Evolutionary conservation across 2,797 vertebrate species (phyloP), one percentile per base, ranked within the genome.

Genomic region (Vultur gryphus): DNA sequence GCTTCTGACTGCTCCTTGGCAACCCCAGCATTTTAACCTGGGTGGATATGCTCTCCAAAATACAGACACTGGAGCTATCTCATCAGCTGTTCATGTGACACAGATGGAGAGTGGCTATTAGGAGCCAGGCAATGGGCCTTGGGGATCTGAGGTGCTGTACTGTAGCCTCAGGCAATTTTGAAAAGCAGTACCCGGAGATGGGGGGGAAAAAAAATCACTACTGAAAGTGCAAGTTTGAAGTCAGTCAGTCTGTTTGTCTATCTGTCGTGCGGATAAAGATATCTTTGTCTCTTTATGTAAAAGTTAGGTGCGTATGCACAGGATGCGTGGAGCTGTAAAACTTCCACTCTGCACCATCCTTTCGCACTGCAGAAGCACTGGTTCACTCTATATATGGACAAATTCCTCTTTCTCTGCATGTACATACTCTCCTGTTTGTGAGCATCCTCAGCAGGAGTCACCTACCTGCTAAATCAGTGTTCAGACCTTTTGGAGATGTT

Each of bases 1-100:
- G 99, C 98, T 99, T 99, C 98, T 99, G 99, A 99, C 99, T 99
- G 99, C 99, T 99, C 99, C 99, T 98, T 99, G 99, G 99, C 99
- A 99, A 99, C 99, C 99, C 99, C 97, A 98, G 99, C 99, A 99
- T 99, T 99, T 99, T 99, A 99, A 99, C 99, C 99, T 99, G 99
- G 98, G 98, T 98, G 98, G 98, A 99, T 99, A 98, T 99, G 98
- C 99, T 98, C 98, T 99, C 98, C 98, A 98, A 99, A 99, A 99
- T 98, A 98, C 98, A 98, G 98, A 98, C 98, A 98, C 98, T 98
- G 98, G 98, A 98, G 98, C 98, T 98, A 98, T 99, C 99, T 99
- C 99, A 99, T 99, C 99, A 99, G 99, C 99, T 99, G 99, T 98
- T 99, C 98, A 98, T 99, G 99, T 99, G 99, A 99, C 99, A 99